Base-by-base conservation (phyloP, 2,797 vertebrate species). In the Thalassophryne amazonica region DNA sequence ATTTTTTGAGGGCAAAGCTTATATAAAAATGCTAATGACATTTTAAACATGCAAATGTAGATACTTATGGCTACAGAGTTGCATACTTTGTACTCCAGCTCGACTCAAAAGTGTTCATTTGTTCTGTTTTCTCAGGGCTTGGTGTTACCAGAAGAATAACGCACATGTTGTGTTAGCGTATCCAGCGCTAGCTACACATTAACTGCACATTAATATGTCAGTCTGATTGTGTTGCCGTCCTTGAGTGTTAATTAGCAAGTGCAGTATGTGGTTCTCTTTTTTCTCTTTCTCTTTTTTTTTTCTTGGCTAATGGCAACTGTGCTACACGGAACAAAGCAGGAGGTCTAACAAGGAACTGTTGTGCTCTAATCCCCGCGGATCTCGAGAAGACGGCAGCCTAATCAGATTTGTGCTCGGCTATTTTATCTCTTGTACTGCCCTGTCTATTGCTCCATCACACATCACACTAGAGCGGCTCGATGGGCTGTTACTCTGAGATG, bases 321-420 rank as follows among this genome's bases (percentile, higher is more conserved):
- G 66, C 41, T 25, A 50, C 23, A 32, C 34, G 64, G 69, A 77
- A 67, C 62, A 79, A 76, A 80, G 61, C 60, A 24, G 27, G 62
- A 69, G 67, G 58, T 76, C 75, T 76, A 82, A 81, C 74, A 63
- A 78, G 78, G 43, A 64, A 58, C 33, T 59, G 63, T 73, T 81
- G 67, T 69, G 71, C 48, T 75, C n/a, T 74, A 76, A 83, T 81
- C 76, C 65, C 79, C 3, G 47, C 42, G 69, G 75, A 81, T 77
- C 52, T 64, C 31, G 45, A 10, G 11, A 60, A 66, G 61, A 78
- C 46, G 23, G 64, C 54, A 23, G 53, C 54, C 62, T 82, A 76
- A 83, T 86, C 82, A 81, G 73, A 83, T 84, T 72, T 61, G 62
- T 30, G 16, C 70, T 76, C 62, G 16, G 60, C 69, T 50, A 59